Percentiles rank a stretch among this genome's conserved stretches.
Evolutionary conservation across 2,888 invertebrate species (phyloP).

Genomic region (Deilephila porcellus): DNA sequence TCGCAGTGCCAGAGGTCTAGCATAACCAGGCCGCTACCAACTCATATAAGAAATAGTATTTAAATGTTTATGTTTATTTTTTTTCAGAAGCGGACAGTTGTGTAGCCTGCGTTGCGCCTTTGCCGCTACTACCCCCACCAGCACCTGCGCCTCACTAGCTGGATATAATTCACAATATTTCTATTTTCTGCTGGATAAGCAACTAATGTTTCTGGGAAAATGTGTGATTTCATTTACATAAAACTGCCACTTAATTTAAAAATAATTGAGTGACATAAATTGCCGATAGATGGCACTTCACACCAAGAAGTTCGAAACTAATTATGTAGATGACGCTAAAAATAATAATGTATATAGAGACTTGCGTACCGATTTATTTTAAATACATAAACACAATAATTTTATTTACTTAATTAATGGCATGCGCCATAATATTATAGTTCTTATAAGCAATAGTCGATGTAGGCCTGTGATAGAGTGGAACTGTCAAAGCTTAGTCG

Average conservation of each 20-base stretch:
- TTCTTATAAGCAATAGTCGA: conserved; percentile 6
- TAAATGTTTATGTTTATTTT: conserved; percentile 28
- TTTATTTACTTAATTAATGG: neutral
- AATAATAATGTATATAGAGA: conserved; percentile 4
- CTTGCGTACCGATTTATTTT: neutral
- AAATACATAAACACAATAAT: neutral
- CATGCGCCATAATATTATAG: neutral
- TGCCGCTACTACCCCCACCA: conserved; percentile 71
- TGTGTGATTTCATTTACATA: neutral
- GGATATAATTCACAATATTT: neutral
- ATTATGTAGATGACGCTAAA: neutral
- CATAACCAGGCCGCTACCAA: too few species aligned
- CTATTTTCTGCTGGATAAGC: neutral
- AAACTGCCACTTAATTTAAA: neutral
- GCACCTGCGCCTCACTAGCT: conserved; percentile 74
- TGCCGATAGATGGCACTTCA: neutral
- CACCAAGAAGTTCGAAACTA: neutral
- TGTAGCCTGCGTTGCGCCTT: conserved; percentile 74
- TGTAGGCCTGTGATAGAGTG: conserved; percentile 11
- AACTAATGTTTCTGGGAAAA: neutral
- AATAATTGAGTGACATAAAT: neutral
- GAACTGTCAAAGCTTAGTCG: conserved; percentile 10
- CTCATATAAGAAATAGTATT: neutral
- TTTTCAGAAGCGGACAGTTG: conserved; percentile 77
- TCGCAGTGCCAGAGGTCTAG: too few species aligned